These are phyloP conservation scores for Lumbricus terrestris DNA, from an alignment of 2,888 invertebrate genomes.

Conservation along the genomic window DNA sequence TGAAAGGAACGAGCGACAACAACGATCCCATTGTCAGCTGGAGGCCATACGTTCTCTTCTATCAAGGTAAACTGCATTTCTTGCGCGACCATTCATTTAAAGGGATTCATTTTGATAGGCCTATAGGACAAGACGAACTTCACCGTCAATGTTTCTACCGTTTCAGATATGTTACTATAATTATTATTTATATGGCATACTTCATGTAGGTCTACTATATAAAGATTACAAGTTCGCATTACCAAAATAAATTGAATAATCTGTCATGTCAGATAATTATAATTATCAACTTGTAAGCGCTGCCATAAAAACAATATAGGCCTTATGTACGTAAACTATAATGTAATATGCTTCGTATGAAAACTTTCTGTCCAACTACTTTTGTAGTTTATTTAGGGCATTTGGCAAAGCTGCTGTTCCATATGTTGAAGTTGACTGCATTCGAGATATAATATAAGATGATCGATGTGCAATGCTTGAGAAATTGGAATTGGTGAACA, in stretches of 20 bases:
- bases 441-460: no score
- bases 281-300: no score
- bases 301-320: no score
- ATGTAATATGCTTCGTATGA: no score
- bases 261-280: no score
- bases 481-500: neutral
- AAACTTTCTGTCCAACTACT: neutral
- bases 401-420: neutral
- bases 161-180: no score
- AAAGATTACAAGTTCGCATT: neutral
- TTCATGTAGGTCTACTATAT: no score
- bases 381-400: neutral
- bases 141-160: neutral
- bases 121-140: no score
- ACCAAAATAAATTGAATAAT: neutral
- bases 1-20: neutral
- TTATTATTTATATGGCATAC: no score
- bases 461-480: neutral
- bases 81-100: neutral
- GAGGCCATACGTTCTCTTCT: constrained; percentile 16
- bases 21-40: neutral
- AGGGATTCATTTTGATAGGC: neutral
- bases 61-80: neutral
- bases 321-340: no score
- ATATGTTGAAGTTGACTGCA: neutral